Conservation (phyloP, 1,140 invertebrate genomes). For the Pissodes strobi region DNA sequence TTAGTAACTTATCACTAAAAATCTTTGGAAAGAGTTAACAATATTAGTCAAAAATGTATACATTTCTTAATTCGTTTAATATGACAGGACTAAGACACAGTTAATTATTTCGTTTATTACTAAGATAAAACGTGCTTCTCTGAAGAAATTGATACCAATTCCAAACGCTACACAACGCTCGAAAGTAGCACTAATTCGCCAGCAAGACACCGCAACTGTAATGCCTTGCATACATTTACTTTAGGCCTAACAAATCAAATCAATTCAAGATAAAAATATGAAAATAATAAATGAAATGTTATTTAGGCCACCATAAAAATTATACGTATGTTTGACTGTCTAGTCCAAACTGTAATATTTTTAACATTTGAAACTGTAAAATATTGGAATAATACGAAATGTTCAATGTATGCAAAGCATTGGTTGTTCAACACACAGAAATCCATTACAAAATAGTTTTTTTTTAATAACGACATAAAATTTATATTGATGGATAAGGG, state of each 20-base stretch:
- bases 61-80: conserved; percentile 56
- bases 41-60: conserved; percentile 55
- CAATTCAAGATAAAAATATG: too few relatives aligned
- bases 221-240: conserved; percentile 6
- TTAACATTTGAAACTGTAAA: too few relatives aligned
- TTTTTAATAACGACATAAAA: conserved; percentile 27
- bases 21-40: conserved; percentile 57
- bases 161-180: background rate
- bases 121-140: conserved; percentile 20
- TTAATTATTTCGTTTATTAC: conserved; percentile 54
- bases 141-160: background rate
- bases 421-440: conserved; percentile 6
- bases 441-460: conserved; percentile 18
- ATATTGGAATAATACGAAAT: conserved; percentile 1
- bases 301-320: too few relatives aligned
- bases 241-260: conserved; percentile 14
- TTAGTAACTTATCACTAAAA: conserved; percentile 53
- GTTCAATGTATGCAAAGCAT: conserved; percentile 4
- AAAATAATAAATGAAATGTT: too few relatives aligned
- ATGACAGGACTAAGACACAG: conserved; percentile 57
- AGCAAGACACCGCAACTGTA: background rate
- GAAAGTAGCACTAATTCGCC: background rate
- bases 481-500: conserved; percentile 39
- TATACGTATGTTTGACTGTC: too few relatives aligned
- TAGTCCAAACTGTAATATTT: too few relatives aligned